Base-by-base conservation (phyloP, 2,113 vertebrate genomes). In the Dolichotis patagonum region DNA sequence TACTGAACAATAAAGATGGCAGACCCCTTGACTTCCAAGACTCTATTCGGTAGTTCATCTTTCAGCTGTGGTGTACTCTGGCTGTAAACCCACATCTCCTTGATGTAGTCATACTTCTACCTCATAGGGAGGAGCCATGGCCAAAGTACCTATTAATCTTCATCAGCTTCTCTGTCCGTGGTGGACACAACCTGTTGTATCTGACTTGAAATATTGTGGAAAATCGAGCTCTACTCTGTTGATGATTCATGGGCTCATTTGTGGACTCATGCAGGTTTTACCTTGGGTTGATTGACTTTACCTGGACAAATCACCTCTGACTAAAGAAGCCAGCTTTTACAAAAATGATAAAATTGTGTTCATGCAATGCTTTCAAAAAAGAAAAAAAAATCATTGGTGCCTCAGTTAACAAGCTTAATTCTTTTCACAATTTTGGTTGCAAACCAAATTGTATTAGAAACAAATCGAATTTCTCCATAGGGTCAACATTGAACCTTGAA, bases 1-100 rank as follows among this genome's bases (percentile, higher is more conserved):
- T 43, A 84, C 5, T 62, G 22, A 75, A 56, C 17, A 69, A 77
- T 56, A 71, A 46, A 4, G 3, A 35, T 10, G 52, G 28, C 11
- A 5, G 11, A 35, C 38, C 17, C 38, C 10, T 80, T 38, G 9
- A 41, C 1, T 35, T 82, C 0, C 0, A 16, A 65, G 22, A 30
- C 16, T 24, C 24, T 17, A 0, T 71, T 56, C 1, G 6, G n/a
- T 7, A 32, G 0, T 62, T 22, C 1, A 4, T 58, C 9, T 58
- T 54, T 78, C 7, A 41, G 26, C 32, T 67, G 5, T 43, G 20
- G 0, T 62, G 0, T 54, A n/a, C 7, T 63, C 43, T 30, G 9
- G 20, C 3, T n/a, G 7, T 62, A 19, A 38, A 13, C 3, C 81
- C 28, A 13, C 16, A 11, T 41, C 62, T 65, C 5, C 26, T 5